Conservation (phyloP, 1,140 invertebrate genomes). For the Hylaeus volcanicus region DNA sequence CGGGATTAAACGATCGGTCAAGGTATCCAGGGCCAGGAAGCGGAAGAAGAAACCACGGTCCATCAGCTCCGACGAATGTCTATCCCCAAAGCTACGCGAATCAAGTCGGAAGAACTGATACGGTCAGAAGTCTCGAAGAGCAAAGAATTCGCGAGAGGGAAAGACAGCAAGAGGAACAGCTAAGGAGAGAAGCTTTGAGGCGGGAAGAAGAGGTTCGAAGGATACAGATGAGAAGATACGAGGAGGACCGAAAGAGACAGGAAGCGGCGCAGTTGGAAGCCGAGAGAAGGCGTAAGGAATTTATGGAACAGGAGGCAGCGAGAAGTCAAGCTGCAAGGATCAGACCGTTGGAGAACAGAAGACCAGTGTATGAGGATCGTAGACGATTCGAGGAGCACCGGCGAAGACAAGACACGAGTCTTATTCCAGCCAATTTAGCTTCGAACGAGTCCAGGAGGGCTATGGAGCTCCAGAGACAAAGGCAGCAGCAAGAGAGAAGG, state of each 20-base stretch:
- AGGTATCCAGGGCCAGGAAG: constrained; percentile 20
- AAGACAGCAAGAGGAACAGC: constrained; percentile 24
- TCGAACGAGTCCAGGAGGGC: constrained; percentile 29
- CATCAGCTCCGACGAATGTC: constrained; percentile 58
- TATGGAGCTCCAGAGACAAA: constrained; percentile 30
- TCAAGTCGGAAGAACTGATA: constrained; percentile 23
- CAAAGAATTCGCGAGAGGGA: constrained; percentile 39
- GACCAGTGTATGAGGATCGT: constrained; percentile 12
- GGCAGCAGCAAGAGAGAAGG: constrained; percentile 41
- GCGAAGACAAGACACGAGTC: constrained; percentile 46
- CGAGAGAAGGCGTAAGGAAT: constrained; percentile 50
- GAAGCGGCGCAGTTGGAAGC: constrained; percentile 30
- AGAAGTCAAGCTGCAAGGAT: constrained; percentile 3
- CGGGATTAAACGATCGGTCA: constrained; percentile 36
- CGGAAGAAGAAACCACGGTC: constrained; percentile 56
- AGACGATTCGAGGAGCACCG: constrained; percentile 33
- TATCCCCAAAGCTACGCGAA: constrained; percentile 34
- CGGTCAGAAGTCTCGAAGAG: constrained; percentile 21
- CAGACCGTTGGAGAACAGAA: constrained; percentile 18
- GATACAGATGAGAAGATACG: constrained; percentile 54
- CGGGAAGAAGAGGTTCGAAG: constrained; percentile 57
- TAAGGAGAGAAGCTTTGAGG: constrained; percentile 42
- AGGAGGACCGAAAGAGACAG: constrained; percentile 60
- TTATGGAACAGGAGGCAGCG: constrained; percentile 28
- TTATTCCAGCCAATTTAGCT: constrained; percentile 46